A percentile compares a stretch with the other conserved stretches of the same genome.
Conservation (phyloP, 2,888 invertebrate genomes). For the Antheraea yamamai region DNA sequence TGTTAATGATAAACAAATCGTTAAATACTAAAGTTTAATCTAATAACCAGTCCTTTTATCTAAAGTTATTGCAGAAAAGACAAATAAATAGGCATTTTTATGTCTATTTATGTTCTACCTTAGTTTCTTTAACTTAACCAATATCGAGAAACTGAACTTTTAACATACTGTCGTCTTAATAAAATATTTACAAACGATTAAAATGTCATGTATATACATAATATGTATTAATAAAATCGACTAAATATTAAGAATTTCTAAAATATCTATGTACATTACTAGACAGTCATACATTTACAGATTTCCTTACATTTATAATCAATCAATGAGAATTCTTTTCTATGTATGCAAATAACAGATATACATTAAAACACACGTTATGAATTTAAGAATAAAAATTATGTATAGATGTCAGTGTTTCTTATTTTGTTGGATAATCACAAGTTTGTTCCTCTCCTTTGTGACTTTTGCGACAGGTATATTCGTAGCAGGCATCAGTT, state of each 20-base stretch:
- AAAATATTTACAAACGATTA: background rate
- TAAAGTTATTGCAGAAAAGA: background rate
- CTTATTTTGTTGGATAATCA: constrained; percentile 87
- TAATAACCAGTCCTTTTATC: background rate
- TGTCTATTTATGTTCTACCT: too few species aligned
- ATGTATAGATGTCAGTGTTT: constrained; percentile 61
- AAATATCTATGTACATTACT: background rate
- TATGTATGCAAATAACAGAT: constrained; percentile 13
- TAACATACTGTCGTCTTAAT: background rate
- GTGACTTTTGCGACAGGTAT: constrained; percentile 89
- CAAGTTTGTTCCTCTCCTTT: constrained; percentile 90
- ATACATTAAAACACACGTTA: constrained; percentile 32
- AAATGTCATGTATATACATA: background rate
- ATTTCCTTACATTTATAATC: background rate
- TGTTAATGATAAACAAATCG: background rate
- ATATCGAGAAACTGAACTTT: background rate
- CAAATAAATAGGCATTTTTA: background rate
- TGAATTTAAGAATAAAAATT: constrained; percentile 38
- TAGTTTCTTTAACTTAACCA: background rate
- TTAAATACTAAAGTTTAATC: background rate
- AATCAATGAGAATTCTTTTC: background rate
- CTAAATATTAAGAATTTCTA: background rate
- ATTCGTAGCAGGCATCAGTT: constrained; percentile 84
- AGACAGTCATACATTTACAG: background rate
- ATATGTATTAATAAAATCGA: background rate